Percentiles rank a stretch among this genome's conserved stretches.
Evolutionary conservation across 1,140 invertebrate genomes (phyloP).

Genomic region (Tenebrio molitor): DNA sequence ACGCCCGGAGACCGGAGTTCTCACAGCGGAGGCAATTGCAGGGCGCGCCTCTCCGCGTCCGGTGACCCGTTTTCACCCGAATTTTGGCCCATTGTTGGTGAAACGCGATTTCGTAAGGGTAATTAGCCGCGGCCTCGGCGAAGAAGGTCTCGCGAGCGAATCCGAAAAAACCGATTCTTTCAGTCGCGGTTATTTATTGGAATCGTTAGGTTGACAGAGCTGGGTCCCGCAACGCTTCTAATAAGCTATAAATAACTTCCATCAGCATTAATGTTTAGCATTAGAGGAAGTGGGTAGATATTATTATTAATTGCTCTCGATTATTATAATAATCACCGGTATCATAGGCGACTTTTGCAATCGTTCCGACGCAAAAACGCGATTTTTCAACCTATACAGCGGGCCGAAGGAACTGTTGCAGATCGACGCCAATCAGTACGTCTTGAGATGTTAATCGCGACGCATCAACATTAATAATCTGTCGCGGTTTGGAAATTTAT

Average conservation of each 20-base stretch:
- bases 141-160: background rate
- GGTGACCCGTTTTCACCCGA: too few species aligned
- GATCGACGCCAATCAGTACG: background rate
- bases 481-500: slow-evolving; percentile 31
- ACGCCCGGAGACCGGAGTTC: background rate
- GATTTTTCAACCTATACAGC: background rate
- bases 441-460: background rate
- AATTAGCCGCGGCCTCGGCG: background rate
- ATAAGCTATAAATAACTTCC: slow-evolving; percentile 35
- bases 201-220: slow-evolving; percentile 13
- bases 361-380: background rate
- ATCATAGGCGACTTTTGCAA: slow-evolving; percentile 28
- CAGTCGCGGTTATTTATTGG: background rate
- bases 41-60: too few species aligned
- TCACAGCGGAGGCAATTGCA: too few species aligned
- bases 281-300: slow-evolving; percentile 33
- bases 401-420: background rate
- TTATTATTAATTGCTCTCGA: slow-evolving; percentile 33
- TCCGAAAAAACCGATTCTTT: too few species aligned
- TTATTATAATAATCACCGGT: slow-evolving; percentile 35
- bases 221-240: background rate
- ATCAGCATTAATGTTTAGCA: slow-evolving; percentile 28
- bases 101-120: background rate
- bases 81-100: too few species aligned
- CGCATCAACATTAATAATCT: slow-evolving; percentile 38